Conservation (phyloP, 2,888 invertebrate species). For the Charanyca ferruginea region DNA sequence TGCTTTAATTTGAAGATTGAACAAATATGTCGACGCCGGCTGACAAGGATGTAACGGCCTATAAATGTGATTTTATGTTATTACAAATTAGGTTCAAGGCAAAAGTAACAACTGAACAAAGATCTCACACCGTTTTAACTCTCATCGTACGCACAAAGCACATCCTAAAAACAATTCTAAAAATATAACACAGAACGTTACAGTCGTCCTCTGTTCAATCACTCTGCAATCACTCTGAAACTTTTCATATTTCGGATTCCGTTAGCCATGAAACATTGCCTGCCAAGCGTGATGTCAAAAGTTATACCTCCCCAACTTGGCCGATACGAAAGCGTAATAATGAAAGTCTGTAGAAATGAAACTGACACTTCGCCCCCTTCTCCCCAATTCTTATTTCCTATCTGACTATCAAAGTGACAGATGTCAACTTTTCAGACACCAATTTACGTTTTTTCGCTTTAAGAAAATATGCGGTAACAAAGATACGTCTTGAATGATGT, state of each 20-base stretch:
- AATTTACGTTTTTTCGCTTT: slow-evolving; percentile 56
- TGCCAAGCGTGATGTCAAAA: slow-evolving; percentile 51
- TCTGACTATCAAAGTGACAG: slow-evolving; percentile 71
- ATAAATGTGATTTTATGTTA: slow-evolving; percentile 1
- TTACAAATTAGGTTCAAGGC: slow-evolving; percentile 1
- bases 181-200: slow-evolving; percentile 7
- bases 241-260: slow-evolving; percentile 53
- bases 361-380: slow-evolving; percentile 57
- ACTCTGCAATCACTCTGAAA: slow-evolving; percentile 50
- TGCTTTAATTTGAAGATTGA: not conserved
- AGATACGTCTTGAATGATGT: slow-evolving; percentile 3
- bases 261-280: slow-evolving; percentile 54
- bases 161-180: slow-evolving; percentile 5
- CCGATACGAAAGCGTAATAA: slow-evolving; percentile 50
- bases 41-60: not conserved
- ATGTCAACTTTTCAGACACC: slow-evolving; percentile 63
- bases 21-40: not conserved
- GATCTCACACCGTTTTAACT: not conserved
- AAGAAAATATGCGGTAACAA: slow-evolving; percentile 29
- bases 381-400: slow-evolving; percentile 67
- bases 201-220: slow-evolving; percentile 34
- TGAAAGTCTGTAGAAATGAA: slow-evolving; percentile 57
- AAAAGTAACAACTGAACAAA: slow-evolving; percentile 1
- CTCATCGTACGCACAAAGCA: not conserved
- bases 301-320: slow-evolving; percentile 42